These are phyloP conservation scores for Trematomus loennbergii DNA, from an alignment of 2,113 vertebrate species.

Conservation along the genomic window DNA sequence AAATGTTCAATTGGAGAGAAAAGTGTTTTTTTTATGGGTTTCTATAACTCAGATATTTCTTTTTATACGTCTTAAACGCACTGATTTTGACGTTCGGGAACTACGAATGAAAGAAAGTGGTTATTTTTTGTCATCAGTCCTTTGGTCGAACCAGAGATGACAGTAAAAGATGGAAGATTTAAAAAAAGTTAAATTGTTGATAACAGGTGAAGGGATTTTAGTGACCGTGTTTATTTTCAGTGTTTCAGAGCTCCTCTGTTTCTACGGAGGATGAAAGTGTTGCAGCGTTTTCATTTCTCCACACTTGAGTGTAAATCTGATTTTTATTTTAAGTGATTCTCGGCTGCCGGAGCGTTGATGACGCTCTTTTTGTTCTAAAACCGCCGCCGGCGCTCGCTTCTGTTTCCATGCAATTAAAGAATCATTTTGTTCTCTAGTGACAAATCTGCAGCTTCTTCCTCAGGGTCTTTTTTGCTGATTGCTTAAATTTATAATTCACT, in stretches of 20 bases:
- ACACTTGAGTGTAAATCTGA: constrained; percentile 42
- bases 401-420: constrained; percentile 74
- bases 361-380: too few relatives aligned
- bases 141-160: constrained; percentile 64
- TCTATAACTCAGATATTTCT: constrained; percentile 42
- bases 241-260: constrained; percentile 6
- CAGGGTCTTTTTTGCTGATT: background rate
- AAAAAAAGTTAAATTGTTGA: constrained; percentile 53
- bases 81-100: too few relatives aligned
- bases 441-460: constrained; percentile 21
- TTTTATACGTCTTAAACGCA: too few relatives aligned
- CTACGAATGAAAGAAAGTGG: too few relatives aligned
- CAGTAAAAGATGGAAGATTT: constrained; percentile 35
- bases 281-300: constrained; percentile 48
- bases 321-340: constrained; percentile 51
- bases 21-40: constrained; percentile 70
- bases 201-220: background rate
- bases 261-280: constrained; percentile 40
- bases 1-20: too few relatives aligned
- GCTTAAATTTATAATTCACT: background rate
- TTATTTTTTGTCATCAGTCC: background rate
- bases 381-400: constrained; percentile 33
- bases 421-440: constrained; percentile 60
- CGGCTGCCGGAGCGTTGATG: background rate
- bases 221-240: constrained; percentile 56